A percentile compares a stretch with the other conserved stretches of the same genome.
phyloP scores from a whole-genome alignment of 2,113 vertebrate species.

The Callospermophilus lateralis region DNA sequence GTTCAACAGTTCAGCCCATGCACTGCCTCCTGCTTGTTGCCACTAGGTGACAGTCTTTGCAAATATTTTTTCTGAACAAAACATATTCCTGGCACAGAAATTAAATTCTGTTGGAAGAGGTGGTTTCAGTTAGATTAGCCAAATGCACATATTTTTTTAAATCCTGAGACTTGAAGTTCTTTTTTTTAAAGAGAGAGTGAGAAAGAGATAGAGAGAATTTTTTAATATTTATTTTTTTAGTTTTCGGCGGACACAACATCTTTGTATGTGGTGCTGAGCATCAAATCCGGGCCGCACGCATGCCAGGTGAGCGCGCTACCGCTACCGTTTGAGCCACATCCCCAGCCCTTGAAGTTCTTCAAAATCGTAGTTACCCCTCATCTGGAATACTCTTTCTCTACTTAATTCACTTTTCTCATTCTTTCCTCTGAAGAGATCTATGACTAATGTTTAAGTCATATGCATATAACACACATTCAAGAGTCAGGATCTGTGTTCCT shows the following conservation, averaged over 20 bases:
- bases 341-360: background rate
- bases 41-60: constrained; percentile 80
- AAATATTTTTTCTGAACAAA: constrained; percentile 60
- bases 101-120: background rate
- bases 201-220: too few species aligned
- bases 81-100: background rate
- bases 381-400: background rate
- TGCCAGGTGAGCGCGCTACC: too few species aligned
- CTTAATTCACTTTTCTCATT: background rate
- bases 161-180: background rate
- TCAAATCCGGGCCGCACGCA: too few species aligned
- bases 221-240: too few species aligned
- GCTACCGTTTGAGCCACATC: too few species aligned
- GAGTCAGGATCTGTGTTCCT: background rate
- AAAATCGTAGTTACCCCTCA: background rate
- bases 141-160: background rate
- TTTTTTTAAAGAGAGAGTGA: too few species aligned
- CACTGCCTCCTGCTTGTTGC: background rate
- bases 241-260: too few species aligned
- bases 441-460: background rate
- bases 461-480: background rate
- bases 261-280: too few species aligned
- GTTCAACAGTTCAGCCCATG: background rate
- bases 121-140: background rate
- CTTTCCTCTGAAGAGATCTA: background rate